These are phyloP conservation scores for Myotis lucifugus DNA, from an alignment of 2,113 vertebrate genomes.

Conservation along the genomic window DNA sequence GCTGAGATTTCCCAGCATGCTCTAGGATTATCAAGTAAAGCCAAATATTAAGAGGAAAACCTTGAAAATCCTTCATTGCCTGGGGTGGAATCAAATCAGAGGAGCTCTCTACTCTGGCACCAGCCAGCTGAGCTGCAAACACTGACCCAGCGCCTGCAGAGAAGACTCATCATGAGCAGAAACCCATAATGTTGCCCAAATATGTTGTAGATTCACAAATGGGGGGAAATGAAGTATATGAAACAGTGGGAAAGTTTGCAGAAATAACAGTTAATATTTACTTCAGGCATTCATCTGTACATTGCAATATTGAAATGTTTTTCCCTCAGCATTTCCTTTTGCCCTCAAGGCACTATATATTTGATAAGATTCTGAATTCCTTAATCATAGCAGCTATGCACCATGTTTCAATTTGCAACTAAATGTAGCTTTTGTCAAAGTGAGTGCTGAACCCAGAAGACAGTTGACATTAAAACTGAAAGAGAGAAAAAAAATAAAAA, in stretches of 20 bases:
- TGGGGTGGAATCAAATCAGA: slow-evolving; percentile 77
- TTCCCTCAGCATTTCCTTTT: slow-evolving; percentile 74
- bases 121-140: slow-evolving; percentile 73
- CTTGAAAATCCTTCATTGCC: slow-evolving; percentile 77
- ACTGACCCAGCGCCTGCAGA: slow-evolving; percentile 62
- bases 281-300: slow-evolving; percentile 54
- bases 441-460: slow-evolving; percentile 72
- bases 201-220: slow-evolving; percentile 24
- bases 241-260: slow-evolving; percentile 63
- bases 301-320: neutral
- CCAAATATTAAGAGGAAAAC: slow-evolving; percentile 78
- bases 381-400: slow-evolving; percentile 74
- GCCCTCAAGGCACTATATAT: slow-evolving; percentile 37
- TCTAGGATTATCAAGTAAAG: slow-evolving; percentile 75
- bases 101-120: slow-evolving; percentile 58
- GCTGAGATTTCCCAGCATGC: slow-evolving; percentile 80
- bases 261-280: slow-evolving; percentile 74
- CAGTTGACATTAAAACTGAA: slow-evolving; percentile 62
- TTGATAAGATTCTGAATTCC: slow-evolving; percentile 76
- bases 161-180: slow-evolving; percentile 53
- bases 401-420: slow-evolving; percentile 72
- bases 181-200: slow-evolving; percentile 40
- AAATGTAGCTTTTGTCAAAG: slow-evolving; percentile 73
- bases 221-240: slow-evolving; percentile 50
- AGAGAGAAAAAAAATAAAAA: neutral